Evolutionary conservation across 2,888 invertebrate species (phyloP), one percentile per base, ranked within the genome.

Genomic region (Conchocele bisecta): DNA sequence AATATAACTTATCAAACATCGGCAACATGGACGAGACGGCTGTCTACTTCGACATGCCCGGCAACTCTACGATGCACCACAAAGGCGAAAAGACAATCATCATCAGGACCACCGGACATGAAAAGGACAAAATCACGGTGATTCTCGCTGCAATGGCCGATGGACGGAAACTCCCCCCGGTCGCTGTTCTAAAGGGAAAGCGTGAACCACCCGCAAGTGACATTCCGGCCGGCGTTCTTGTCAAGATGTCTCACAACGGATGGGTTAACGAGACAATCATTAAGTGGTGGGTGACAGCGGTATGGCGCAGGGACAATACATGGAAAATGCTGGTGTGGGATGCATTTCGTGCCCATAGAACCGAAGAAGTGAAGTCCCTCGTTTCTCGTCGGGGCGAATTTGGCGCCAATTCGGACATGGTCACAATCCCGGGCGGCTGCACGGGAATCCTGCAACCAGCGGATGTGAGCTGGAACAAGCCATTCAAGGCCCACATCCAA

Each of bases 31-130:
- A 65, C 31, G 57, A 65, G 33, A 57, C 65, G 15, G 57, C 65
- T 2, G 57, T 65, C 9, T 65, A 57, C 50, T 57, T 65, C n/a
- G 65, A 65, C 26, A 65, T 65, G 65, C 65, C 65, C 6, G 65
- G 65, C 5, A 57, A 65, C 33, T 46, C 65, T 5, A 65, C 65
- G 4, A 41, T 50, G 6, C 37, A 57, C 26, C 57, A 39, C 17
- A 46, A 48, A 24, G 66, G 66, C 11, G 59, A 66, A 26, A 66
- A 59, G 33, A 28, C 66, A 9, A 37, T 66, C 26, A 26, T 59
- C n/a, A 59, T 66, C 24, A 31, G 53, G 7, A 60, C 59, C 3
- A 67, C 67, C 17, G 67, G 67, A 33, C 67, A 60, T 15, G 54
- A 67, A 33, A 59, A 67, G 31, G 22, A 48, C 7, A 58, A 67